A percentile compares a stretch with the other conserved stretches of the same genome.
Evolutionary conservation across 2,888 invertebrate species (phyloP).

Genomic region (Caenorhabditis sinica): DNA sequence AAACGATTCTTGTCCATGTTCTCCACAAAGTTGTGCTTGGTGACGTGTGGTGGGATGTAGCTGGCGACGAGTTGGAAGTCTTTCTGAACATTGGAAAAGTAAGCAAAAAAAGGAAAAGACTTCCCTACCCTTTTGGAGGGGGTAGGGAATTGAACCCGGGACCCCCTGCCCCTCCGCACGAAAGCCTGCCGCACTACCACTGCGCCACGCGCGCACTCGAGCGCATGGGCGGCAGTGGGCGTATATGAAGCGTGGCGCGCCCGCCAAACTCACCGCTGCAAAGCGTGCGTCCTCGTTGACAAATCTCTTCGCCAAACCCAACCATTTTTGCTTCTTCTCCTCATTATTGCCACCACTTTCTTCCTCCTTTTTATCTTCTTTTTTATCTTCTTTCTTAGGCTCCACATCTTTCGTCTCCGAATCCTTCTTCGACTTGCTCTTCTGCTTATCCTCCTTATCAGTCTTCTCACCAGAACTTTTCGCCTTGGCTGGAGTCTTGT

Average conservation of each 20-base stretch:
- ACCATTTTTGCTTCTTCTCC: conserved; percentile 42
- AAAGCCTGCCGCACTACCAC: background rate
- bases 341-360: conserved; percentile 11
- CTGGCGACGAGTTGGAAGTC: conserved; percentile 40
- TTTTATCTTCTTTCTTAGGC: conserved; percentile 17
- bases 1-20: conserved; percentile 63
- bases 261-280: conserved; percentile 12
- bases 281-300: conserved; percentile 26
- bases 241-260: background rate
- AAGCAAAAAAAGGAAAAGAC: background rate
- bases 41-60: conserved; percentile 58
- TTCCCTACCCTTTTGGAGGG: background rate
- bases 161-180: background rate
- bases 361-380: conserved; percentile 22
- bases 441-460: conserved; percentile 22
- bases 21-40: conserved; percentile 44
- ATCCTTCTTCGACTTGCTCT: conserved; percentile 34
- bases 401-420: conserved; percentile 26
- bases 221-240: background rate
- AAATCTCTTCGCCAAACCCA: conserved; percentile 40
- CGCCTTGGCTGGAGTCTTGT: conserved; percentile 2
- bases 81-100: conserved; percentile 23
- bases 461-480: conserved; percentile 33
- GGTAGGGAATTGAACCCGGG: background rate
- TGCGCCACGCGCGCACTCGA: background rate